phyloP scores from a whole-genome alignment of 2,888 invertebrate genomes.

The Lasioglossum villosulum region DNA sequence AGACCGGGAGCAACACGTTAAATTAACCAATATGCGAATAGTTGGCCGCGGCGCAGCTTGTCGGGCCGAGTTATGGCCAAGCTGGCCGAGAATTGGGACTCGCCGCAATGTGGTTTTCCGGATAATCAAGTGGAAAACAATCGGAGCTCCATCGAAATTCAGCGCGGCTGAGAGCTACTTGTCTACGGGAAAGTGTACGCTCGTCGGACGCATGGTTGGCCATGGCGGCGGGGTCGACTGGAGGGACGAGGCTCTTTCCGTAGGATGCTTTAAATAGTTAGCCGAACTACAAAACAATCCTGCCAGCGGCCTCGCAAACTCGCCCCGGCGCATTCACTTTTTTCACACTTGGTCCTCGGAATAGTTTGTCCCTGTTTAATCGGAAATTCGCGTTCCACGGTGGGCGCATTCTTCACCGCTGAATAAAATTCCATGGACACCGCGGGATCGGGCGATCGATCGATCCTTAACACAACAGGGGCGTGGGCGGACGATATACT shows the following conservation, averaged over 20 bases:
- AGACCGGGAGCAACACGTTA: conserved; percentile 68
- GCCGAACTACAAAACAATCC: conserved; percentile 73
- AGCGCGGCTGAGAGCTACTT: conserved; percentile 65
- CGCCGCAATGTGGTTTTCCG: conserved; percentile 75
- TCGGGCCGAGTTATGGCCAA: conserved; percentile 67
- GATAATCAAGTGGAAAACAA: conserved; percentile 79
- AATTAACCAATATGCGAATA: conserved; percentile 74
- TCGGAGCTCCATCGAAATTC: conserved; percentile 75
- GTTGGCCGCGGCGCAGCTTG: conserved; percentile 62
- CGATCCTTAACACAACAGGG: not conserved
- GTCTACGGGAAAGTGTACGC: conserved; percentile 60
- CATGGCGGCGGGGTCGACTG: not conserved
- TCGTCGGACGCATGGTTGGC: not conserved
- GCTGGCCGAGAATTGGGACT: conserved; percentile 63
- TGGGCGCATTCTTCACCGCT: conserved; percentile 36
- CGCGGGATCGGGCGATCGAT: conserved; percentile 13
- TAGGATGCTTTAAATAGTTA: conserved; percentile 74
- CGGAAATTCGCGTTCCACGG: conserved; percentile 38
- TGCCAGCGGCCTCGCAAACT: conserved; percentile 24
- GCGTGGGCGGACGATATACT: not conserved
- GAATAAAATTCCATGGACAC: conserved; percentile 41
- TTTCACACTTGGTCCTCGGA: conserved; percentile 65
- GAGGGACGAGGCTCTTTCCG: conserved; percentile 35
- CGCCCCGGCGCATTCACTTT: conserved; percentile 55
- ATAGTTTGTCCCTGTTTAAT: conserved; percentile 69